phyloP scores from a whole-genome alignment of 2,797 vertebrate genomes.

The Melanotaenia pygmaea region DNA sequence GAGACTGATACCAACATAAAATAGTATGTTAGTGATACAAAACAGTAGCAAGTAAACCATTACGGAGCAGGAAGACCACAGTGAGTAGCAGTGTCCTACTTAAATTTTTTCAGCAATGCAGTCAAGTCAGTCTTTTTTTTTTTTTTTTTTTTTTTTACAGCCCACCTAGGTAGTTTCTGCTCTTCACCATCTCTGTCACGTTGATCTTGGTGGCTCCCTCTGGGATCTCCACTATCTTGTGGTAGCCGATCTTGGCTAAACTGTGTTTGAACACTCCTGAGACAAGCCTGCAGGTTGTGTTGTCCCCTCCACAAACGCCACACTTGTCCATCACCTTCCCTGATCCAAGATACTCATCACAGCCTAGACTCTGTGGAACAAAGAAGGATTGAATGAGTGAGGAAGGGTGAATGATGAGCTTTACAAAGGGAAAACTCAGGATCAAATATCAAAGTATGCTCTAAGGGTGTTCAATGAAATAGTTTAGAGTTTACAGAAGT shows the following conservation, averaged over 20 bases:
- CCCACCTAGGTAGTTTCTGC: conserved; percentile 96
- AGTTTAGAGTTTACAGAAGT: neutral
- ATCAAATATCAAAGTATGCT: neutral
- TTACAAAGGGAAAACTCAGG: neutral
- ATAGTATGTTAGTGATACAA: neutral
- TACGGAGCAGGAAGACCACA: neutral
- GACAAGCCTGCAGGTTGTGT: conserved; percentile 90
- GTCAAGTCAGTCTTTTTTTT: neutral
- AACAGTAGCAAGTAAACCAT: neutral
- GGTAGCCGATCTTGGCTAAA: conserved; percentile 92
- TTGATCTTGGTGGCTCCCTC: conserved; percentile 97
- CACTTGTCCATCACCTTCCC: conserved; percentile 93
- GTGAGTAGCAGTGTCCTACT: neutral
- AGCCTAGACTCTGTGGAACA: conserved; percentile 88
- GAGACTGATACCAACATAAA: neutral
- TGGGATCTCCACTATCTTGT: conserved; percentile 98
- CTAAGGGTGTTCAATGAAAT: neutral
- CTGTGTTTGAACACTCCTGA: conserved; percentile 93
- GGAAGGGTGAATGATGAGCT: neutral
- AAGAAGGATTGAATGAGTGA: neutral
- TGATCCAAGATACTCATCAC: conserved; percentile 93
- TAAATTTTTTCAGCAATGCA: neutral
- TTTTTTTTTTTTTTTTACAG: neutral
- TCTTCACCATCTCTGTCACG: conserved; percentile 96
- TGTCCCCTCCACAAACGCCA: conserved; percentile 95